Percentiles rank a stretch among this genome's conserved stretches.
Evolutionary conservation across 2,888 invertebrate genomes (phyloP).

Genomic region (Tiphia femorata): DNA sequence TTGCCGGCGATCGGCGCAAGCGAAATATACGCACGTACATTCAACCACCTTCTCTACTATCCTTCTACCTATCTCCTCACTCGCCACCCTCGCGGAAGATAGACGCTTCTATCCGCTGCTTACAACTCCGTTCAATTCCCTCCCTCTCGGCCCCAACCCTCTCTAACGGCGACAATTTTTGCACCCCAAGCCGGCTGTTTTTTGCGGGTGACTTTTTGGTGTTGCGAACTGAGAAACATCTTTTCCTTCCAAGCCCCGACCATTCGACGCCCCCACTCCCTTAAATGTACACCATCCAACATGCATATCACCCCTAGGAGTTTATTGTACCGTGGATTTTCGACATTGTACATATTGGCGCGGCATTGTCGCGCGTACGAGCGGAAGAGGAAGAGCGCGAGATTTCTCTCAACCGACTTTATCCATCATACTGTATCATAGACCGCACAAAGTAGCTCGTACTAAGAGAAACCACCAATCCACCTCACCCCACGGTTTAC

Average conservation of each 20-base stretch:
- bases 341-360: too few species aligned
- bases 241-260: conserved; percentile 34
- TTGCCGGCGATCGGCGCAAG: conserved; percentile 4
- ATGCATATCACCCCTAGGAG: conserved; percentile 19
- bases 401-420: not conserved
- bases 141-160: conserved; percentile 5
- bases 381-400: not conserved
- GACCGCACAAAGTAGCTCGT: not conserved
- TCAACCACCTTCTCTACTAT: not conserved
- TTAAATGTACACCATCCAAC: conserved; percentile 8
- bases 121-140: conserved; percentile 2
- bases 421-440: not conserved
- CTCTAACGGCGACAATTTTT: conserved; percentile 25
- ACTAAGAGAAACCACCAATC: not conserved
- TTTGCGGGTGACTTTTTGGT: conserved; percentile 52
- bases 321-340: conserved; percentile 28
- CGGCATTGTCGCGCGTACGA: too few species aligned
- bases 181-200: conserved; percentile 40
- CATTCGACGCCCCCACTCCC: conserved; percentile 27
- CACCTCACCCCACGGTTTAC: not conserved
- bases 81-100: not conserved
- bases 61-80: not conserved
- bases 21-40: not conserved
- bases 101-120: conserved; percentile 3
- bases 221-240: conserved; percentile 26